Base-by-base conservation (phyloP, 2,888 invertebrate genomes). In the Chironomus tentans region DNA sequence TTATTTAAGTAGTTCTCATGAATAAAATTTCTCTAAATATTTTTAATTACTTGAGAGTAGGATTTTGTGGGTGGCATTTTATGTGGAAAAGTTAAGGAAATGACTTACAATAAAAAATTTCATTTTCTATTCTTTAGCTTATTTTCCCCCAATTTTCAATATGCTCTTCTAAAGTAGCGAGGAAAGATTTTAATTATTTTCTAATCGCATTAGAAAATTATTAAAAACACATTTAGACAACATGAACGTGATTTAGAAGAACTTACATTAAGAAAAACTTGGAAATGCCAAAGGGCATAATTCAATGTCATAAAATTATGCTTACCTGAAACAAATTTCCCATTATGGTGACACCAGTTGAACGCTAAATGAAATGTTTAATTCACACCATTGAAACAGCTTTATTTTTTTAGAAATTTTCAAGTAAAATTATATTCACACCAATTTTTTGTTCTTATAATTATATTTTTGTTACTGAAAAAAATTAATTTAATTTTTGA, bases 201-300 rank as follows among this genome's bases (percentile, higher is more conserved):
- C 62, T 61, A 72, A 72, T 72, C 72, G 72, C 28, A 72, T 72
- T 72, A 72, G 12, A 46, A 50, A 72, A 72, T 72, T 72, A 72
- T 72, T 72, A 72, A 72, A 56, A 72, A 72, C 72, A 72, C 62
- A 72, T 72, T 72, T 72, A 61, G 61, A 46, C 38, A 38, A 18
- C 10, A 21, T 10, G 62, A 65, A 65, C 65, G 65, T 65, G 65
- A 65, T 65, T n/a, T 6, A 56, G 56, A 56, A 56, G 7, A 56
- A 56, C 56, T 15, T 38, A 38, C 38, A 38, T 38, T 38, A 38
- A 38, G 38, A 38, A 38, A 28, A 38, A 38, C 38, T 56, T 18
- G 15, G 15, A 15, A 18, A 56, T 56, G 56, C 56, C 18, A 18
- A 56, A 18, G 56, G n/a, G 18, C 56, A 56, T 7, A 18, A 56